A percentile compares a stretch with the other conserved stretches of the same genome.
These are phyloP conservation scores for Galemys pyrenaicus DNA, from an alignment of 2,113 vertebrate genomes.

Conservation along the genomic window DNA sequence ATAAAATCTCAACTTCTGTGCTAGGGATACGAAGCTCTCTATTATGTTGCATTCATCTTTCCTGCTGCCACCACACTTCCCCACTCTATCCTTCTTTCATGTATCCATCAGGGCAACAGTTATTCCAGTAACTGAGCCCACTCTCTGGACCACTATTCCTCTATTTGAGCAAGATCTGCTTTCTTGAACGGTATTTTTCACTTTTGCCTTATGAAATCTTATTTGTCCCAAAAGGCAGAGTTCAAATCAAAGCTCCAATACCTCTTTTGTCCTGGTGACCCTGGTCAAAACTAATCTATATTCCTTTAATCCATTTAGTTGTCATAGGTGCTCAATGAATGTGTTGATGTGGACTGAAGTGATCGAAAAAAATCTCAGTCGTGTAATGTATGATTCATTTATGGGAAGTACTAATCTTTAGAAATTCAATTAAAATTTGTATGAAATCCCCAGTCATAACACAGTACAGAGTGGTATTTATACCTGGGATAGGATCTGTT, in stretches of 20 bases:
- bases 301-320: not conserved
- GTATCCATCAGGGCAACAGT: not conserved
- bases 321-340: not conserved
- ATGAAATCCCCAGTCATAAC: not conserved
- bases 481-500: not conserved
- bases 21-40: not conserved
- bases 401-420: slow-evolving; percentile 1
- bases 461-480: not conserved
- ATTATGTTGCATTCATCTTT: not conserved
- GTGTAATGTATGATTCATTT: not conserved
- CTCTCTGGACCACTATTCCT: not conserved
- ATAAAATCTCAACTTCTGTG: not conserved
- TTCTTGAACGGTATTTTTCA: not conserved
- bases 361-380: not conserved
- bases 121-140: not conserved
- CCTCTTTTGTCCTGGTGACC: not conserved
- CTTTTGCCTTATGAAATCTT: not conserved
- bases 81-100: not conserved
- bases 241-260: not conserved
- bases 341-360: not conserved
- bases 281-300: not conserved
- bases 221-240: not conserved
- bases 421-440: slow-evolving; percentile 22
- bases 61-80: not conserved
- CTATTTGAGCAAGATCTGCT: not conserved